phyloP scores from a whole-genome alignment of 2,113 vertebrate genomes.

The Brachirus orientalis region DNA sequence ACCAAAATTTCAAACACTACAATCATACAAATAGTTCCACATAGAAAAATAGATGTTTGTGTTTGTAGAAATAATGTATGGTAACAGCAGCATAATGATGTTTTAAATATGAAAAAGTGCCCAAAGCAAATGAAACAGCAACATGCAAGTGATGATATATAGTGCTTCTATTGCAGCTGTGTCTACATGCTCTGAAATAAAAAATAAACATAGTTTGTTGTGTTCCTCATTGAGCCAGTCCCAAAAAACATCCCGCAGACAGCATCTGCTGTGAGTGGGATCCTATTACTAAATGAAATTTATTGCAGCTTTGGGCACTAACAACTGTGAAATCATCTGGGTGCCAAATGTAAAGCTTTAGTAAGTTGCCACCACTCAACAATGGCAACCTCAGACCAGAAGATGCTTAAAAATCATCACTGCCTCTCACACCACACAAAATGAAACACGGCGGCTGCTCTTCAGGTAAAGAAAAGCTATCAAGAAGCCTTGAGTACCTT shows the following conservation, averaged over 20 bases:
- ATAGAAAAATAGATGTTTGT: constrained; percentile 37
- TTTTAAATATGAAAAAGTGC: constrained; percentile 39
- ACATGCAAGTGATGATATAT: constrained; percentile 6
- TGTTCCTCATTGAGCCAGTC: constrained; percentile 6
- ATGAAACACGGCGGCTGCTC: background rate
- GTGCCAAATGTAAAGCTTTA: constrained; percentile 16
- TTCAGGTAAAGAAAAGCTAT: constrained; percentile 4
- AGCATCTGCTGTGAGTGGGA: background rate
- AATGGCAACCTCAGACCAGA: background rate
- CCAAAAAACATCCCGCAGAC: constrained; percentile 7
- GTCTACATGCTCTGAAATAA: constrained; percentile 21
- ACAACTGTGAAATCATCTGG: constrained; percentile 25
- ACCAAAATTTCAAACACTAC: constrained; percentile 45
- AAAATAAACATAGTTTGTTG: constrained; percentile 42
- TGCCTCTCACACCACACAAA: background rate
- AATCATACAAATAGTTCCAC: constrained; percentile 10
- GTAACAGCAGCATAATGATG: constrained; percentile 38
- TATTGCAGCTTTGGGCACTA: constrained; percentile 26
- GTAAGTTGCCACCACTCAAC: constrained; percentile 6
- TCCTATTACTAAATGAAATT: constrained; percentile 40
- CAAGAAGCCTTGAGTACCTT: background rate
- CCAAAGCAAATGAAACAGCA: constrained; percentile 9
- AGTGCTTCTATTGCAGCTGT: constrained; percentile 17
- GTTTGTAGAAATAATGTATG: constrained; percentile 31
- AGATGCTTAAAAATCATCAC: background rate